Conservation (phyloP, 2,113 vertebrate species). For the Tupaia tana region DNA sequence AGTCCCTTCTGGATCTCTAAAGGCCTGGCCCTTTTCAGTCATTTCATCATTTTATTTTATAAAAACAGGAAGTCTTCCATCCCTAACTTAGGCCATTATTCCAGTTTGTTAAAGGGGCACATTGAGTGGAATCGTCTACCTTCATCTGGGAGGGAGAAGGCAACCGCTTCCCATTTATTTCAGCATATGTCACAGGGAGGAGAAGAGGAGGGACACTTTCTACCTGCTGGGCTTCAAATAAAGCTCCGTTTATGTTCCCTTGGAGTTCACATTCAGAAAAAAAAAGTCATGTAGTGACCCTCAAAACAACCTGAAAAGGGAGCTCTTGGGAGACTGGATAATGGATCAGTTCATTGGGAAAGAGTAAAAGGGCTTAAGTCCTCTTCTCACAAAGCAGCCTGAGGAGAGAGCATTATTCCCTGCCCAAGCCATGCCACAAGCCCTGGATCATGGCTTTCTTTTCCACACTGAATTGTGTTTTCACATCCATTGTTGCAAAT, state of each 20-base stretch:
- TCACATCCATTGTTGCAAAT: slow-evolving; percentile 52
- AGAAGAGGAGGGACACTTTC: neutral
- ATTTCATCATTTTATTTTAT: neutral
- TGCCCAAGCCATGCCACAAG: neutral
- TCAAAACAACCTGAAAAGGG: slow-evolving; percentile 38
- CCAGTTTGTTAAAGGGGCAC: neutral
- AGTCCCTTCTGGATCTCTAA: neutral
- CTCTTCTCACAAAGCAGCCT: neutral
- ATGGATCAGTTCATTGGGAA: slow-evolving; percentile 38
- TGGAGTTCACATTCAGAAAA: slow-evolving; percentile 32
- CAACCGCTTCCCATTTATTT: neutral
- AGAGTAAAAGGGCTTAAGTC: slow-evolving; percentile 9
- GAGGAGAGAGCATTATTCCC: slow-evolving; percentile 1
- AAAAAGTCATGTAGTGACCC: slow-evolving; percentile 55
- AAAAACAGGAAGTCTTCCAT: neutral
- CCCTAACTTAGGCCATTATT: neutral
- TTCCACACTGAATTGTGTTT: slow-evolving; percentile 33
- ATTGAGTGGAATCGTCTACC: neutral
- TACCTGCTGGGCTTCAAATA: slow-evolving; percentile 61
- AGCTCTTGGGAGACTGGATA: slow-evolving; percentile 9
- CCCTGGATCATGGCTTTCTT: slow-evolving; percentile 10
- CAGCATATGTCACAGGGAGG: neutral
- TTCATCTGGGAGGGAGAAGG: neutral
- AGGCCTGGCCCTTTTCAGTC: neutral
- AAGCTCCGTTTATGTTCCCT: slow-evolving; percentile 8